Evolutionary conservation across 2,888 invertebrate genomes (phyloP).

Genomic region (Pteria penguin): DNA sequence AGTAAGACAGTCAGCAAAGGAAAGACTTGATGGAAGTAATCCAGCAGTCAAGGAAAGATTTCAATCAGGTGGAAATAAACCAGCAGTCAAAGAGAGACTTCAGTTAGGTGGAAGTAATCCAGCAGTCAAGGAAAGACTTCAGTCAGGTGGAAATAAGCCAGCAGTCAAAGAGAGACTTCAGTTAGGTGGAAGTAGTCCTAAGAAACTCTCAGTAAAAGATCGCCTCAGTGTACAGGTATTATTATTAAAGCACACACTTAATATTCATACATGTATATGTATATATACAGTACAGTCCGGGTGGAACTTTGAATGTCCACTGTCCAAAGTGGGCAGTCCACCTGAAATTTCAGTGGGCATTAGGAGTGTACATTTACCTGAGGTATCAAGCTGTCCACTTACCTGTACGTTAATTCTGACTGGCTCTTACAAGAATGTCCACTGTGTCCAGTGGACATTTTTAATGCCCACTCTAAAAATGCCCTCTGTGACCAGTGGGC

Average conservation of each 20-base stretch:
- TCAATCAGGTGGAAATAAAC: background rate
- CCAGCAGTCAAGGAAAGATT: constrained; percentile 18
- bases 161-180: background rate
- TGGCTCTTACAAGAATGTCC: too few species aligned
- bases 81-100: constrained; percentile 19
- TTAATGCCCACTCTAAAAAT: too few species aligned
- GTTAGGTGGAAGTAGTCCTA: constrained; percentile 1
- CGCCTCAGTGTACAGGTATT: background rate
- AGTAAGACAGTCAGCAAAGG: background rate
- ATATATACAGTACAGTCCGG: too few species aligned
- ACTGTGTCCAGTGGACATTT: too few species aligned
- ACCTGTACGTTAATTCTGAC: too few species aligned
- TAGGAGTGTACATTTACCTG: too few species aligned
- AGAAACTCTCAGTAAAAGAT: constrained; percentile 4
- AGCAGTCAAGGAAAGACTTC: constrained; percentile 19
- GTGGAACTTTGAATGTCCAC: too few species aligned
- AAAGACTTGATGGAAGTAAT: background rate
- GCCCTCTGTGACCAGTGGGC: too few species aligned
- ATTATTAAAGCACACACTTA: background rate
- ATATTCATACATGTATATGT: too few species aligned
- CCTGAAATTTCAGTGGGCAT: too few species aligned
- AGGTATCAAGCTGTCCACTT: too few species aligned
- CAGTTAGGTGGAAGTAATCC: background rate
- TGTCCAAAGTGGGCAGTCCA: too few species aligned
- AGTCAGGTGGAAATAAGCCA: background rate